Base-by-base conservation (phyloP, 2,113 vertebrate genomes). In the Oceanites oceanicus region DNA sequence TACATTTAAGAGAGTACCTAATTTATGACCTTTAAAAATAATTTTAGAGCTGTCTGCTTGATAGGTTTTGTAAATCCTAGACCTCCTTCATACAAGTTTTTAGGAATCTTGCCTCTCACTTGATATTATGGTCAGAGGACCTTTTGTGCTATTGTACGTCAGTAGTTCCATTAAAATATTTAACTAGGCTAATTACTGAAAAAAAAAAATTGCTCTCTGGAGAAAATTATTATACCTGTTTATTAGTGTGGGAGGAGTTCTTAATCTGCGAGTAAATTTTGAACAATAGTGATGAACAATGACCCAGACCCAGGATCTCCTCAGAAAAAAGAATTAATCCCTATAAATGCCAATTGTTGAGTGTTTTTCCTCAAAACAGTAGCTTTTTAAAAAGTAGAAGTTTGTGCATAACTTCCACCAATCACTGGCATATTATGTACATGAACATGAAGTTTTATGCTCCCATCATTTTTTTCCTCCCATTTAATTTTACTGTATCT, bases 21-120 rank as follows among this genome's bases (percentile, higher is more conserved):
- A 95, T 96, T 96, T 89, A 93, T 70, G 95, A 84, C 95, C 93
- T 96, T 96, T 94, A 76, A 86, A 96, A 91, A 82, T 72, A 92
- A 74, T 96, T 89, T 81, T 77, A 53, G 82, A 94, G 67, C 61
- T 95, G 50, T 59, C 63, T 89, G n/a, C 67, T 73, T 61, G 61
- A 86, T 26, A 36, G 79, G 44, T 34, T 92, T 95, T 70, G 80
- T 77, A 86, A 84, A 74, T 70, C 45, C 81, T 65, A 62, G 68
- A 71, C 25, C 75, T 73, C 67, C 78, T 77, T 55, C 47, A 47
- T 45, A 32, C 6, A 47, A 76, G 68, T 91, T 96, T 83, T 78
- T 88, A 72, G 77, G 78, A 86, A 81, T 71, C 15, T 62, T 18
- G 20, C 92, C 36, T 94, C 61, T 56, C 14, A 66, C 38, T 55